Percentiles rank a stretch among this genome's conserved stretches.
These are phyloP conservation scores for Holacanthus passer DNA, from an alignment of 2,113 vertebrate genomes.

Conservation along the genomic window DNA sequence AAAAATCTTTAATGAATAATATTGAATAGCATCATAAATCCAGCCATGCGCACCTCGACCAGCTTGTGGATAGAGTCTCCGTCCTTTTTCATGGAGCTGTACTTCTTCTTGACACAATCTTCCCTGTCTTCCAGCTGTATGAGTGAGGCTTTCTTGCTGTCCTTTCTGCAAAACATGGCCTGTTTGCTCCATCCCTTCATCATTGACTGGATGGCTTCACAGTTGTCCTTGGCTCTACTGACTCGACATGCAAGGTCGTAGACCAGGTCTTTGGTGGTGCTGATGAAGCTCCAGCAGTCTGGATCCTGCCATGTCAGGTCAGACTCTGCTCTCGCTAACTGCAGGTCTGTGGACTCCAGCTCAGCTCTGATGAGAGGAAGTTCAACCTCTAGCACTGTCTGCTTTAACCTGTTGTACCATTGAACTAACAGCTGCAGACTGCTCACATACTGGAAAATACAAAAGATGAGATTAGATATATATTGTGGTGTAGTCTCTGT, in stretches of 20 bases:
- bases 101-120: constrained; percentile 80
- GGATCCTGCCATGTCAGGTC: constrained; percentile 81
- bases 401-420: constrained; percentile 86
- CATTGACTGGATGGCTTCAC: constrained; percentile 78
- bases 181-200: constrained; percentile 84
- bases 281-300: constrained; percentile 83
- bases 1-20: not conserved
- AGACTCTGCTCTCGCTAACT: constrained; percentile 77
- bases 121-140: constrained; percentile 84
- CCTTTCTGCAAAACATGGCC: constrained; percentile 83
- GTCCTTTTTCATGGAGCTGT: constrained; percentile 81
- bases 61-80: constrained; percentile 83
- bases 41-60: constrained; percentile 79
- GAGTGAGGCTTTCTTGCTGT: constrained; percentile 81
- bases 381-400: constrained; percentile 85
- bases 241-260: constrained; percentile 80
- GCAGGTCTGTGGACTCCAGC: constrained; percentile 78
- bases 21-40: constrained; percentile 10
- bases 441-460: constrained; percentile 77
- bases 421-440: constrained; percentile 85
- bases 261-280: constrained; percentile 70
- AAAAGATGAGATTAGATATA: not conserved
- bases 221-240: constrained; percentile 81
- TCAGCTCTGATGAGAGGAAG: constrained; percentile 82
- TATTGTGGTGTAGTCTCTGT: not conserved